These are phyloP conservation scores for Paraescarpia echinospica DNA, from an alignment of 1,140 invertebrate species.

Conservation along the genomic window DNA sequence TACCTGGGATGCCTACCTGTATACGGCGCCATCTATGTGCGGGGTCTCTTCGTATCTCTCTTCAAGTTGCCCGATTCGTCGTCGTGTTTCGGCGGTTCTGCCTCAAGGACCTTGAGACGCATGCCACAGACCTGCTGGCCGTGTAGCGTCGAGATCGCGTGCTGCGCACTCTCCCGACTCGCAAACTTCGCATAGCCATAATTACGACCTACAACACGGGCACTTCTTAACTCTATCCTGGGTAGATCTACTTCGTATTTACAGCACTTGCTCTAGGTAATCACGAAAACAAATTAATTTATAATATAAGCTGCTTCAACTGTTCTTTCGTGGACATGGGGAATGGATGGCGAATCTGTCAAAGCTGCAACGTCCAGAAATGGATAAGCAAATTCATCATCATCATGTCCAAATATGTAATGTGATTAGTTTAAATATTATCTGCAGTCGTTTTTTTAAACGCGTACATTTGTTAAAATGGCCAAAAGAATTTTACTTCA, in stretches of 20 bases:
- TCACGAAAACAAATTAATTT: no score
- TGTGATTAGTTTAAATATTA: no score
- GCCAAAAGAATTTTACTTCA: no score
- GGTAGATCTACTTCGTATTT: neutral
- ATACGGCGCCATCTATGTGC: neutral
- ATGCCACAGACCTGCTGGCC: conserved; percentile 73
- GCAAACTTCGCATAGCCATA: conserved; percentile 92
- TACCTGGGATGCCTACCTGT: neutral
- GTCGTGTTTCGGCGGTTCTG: conserved; percentile 17
- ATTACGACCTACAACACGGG: conserved; percentile 46
- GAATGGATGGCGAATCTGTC: no score
- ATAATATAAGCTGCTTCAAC: no score
- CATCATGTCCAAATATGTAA: no score
- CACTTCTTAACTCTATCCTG: neutral
- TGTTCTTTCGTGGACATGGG: no score
- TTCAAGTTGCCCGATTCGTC: neutral
- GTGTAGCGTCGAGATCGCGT: conserved; percentile 77
- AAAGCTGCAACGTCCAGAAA: no score
- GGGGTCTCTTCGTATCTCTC: neutral
- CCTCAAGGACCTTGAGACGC: conserved; percentile 11
- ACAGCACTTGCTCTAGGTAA: no score
- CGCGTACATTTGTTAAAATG: no score
- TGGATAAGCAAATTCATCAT: no score
- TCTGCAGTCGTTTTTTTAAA: no score
- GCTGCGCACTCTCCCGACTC: conserved; percentile 72